phyloP scores from a whole-genome alignment of 1,140 invertebrate species.

The Leptinotarsa texana region DNA sequence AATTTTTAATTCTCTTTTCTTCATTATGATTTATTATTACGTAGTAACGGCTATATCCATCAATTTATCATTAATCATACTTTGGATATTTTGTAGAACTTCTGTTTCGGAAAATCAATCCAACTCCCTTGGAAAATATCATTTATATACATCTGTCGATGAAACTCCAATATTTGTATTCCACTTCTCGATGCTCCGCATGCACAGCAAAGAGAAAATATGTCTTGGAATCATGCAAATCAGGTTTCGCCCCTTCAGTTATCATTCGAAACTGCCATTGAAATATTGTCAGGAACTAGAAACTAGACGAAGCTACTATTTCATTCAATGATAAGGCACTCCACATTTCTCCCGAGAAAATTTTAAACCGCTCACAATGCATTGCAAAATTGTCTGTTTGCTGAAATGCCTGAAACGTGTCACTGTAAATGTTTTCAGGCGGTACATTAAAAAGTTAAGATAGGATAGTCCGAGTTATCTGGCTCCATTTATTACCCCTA shows the following conservation, averaged over 20 bases:
- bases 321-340: background rate
- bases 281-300: background rate
- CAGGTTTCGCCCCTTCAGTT: background rate
- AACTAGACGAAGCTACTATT: background rate
- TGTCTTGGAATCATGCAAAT: background rate
- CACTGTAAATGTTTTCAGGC: too few relatives aligned
- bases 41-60: too few relatives aligned
- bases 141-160: too few relatives aligned
- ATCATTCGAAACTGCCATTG: background rate
- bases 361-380: background rate
- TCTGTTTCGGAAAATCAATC: too few relatives aligned
- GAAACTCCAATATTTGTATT: too few relatives aligned
- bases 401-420: background rate
- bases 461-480: constrained; percentile 11
- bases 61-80: too few relatives aligned
- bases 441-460: constrained; percentile 8
- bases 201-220: background rate
- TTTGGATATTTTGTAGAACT: too few relatives aligned
- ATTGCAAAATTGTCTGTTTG: background rate
- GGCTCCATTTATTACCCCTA: background rate
- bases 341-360: background rate
- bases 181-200: too few relatives aligned
- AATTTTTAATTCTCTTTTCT: too few relatives aligned
- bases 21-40: too few relatives aligned
- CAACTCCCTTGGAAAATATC: too few relatives aligned